Conservation (phyloP, 1,140 invertebrate genomes). For the Sycobia sp. region DNA sequence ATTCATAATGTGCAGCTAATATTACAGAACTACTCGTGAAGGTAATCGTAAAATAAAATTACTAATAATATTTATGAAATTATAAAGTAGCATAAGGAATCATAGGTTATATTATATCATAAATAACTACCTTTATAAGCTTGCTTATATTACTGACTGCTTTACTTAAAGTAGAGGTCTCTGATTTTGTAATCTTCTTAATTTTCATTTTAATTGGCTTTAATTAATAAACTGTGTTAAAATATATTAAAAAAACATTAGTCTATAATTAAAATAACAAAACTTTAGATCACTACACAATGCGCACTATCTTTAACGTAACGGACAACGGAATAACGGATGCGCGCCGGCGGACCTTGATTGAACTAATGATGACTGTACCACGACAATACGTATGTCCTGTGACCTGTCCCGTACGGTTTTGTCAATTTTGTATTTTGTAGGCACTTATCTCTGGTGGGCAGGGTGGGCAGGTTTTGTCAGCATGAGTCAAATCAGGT, state of each 20-base stretch:
- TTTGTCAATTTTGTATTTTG: too few species aligned
- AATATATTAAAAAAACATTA: background rate
- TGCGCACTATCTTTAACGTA: too few species aligned
- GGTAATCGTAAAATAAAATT: background rate
- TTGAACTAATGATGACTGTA: too few species aligned
- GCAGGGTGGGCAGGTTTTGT: too few species aligned
- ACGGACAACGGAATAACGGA: too few species aligned
- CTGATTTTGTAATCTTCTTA: slow-evolving; percentile 27
- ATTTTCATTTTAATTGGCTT: slow-evolving; percentile 37
- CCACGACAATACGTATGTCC: too few species aligned
- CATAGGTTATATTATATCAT: slow-evolving; percentile 17
- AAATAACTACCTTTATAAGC: slow-evolving; percentile 16
- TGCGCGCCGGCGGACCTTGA: too few species aligned
- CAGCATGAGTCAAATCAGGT: too few species aligned
- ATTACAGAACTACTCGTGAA: background rate
- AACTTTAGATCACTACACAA: too few species aligned
- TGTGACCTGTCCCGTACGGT: too few species aligned
- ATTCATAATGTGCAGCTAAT: background rate
- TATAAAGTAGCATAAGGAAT: background rate
- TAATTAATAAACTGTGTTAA: background rate
- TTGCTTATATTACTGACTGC: slow-evolving; percentile 37
- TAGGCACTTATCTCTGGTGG: too few species aligned
- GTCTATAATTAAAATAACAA: too few species aligned
- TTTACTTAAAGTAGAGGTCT: slow-evolving; percentile 41
- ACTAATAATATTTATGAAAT: background rate